These are phyloP conservation scores for Ptychodera flava DNA, from an alignment of 35 echinoderm and acorn worm species.

Conservation along the genomic window DNA sequence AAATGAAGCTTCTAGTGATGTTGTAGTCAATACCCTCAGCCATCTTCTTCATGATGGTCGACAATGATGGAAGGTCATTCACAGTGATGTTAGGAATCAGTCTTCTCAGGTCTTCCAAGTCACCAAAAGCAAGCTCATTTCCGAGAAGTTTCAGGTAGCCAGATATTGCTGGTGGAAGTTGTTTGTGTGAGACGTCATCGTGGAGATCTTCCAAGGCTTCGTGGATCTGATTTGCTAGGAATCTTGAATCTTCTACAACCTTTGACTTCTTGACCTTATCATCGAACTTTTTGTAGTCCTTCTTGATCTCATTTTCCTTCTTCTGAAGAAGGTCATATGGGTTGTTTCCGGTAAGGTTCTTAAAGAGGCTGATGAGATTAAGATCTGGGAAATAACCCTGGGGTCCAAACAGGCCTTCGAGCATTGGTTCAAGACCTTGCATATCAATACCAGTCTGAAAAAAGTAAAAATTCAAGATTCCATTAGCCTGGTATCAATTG, in stretches of 20 bases:
- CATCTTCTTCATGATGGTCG: conserved; percentile 34
- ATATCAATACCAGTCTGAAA: conserved; percentile 87
- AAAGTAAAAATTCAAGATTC: too few relatives aligned
- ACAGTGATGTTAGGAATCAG: conserved; percentile 38
- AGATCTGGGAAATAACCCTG: conserved; percentile 82
- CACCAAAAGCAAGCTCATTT: conserved; percentile 89
- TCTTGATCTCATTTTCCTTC: background rate
- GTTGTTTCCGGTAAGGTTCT: background rate
- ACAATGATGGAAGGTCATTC: background rate
- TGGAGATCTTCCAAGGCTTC: conserved; percentile 57
- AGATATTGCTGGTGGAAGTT: conserved; percentile 38
- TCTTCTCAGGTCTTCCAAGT: conserved; percentile 51
- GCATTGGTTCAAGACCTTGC: conserved; percentile 73
- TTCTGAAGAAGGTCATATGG: background rate
- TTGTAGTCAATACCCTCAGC: conserved; percentile 66
- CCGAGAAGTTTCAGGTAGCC: conserved; percentile 76
- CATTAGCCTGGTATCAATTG: too few relatives aligned
- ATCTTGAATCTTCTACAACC: conserved; percentile 3
- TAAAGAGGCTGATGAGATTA: conserved; percentile 41
- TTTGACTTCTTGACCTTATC: conserved; percentile 42
- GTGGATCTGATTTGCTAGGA: conserved; percentile 30
- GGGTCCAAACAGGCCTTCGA: conserved; percentile 93
- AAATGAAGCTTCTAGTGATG: conserved; percentile 66
- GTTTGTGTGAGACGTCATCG: conserved; percentile 35
- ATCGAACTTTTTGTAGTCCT: conserved; percentile 26